phyloP scores from a whole-genome alignment of 2,888 invertebrate species.

The Temnothorax rugatulus region DNA sequence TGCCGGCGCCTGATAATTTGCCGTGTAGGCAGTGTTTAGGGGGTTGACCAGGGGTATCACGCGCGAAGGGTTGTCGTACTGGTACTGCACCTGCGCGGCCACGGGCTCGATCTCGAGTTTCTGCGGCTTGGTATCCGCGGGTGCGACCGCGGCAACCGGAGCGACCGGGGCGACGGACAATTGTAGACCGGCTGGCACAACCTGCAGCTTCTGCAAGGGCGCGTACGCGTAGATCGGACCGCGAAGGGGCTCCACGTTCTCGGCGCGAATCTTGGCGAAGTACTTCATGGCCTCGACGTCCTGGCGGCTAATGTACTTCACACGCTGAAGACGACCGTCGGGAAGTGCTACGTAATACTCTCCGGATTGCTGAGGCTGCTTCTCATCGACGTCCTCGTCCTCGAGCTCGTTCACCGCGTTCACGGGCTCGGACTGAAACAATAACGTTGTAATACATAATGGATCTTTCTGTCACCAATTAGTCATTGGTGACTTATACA shows the following conservation, averaged over 20 bases:
- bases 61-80: conserved; percentile 76
- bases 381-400: conserved; percentile 79
- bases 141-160: conserved; percentile 59
- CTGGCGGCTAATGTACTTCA: conserved; percentile 88
- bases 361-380: conserved; percentile 84
- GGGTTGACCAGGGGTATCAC: conserved; percentile 74
- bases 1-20: conserved; percentile 79
- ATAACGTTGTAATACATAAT: neutral
- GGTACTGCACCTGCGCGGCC: conserved; percentile 80
- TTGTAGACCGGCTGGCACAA: conserved; percentile 76
- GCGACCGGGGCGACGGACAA: conserved; percentile 70
- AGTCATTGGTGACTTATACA: neutral
- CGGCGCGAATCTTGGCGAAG: conserved; percentile 89
- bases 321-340: conserved; percentile 89
- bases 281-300: conserved; percentile 89
- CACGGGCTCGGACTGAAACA: conserved; percentile 78
- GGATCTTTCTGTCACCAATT: neutral
- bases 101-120: conserved; percentile 82
- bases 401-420: conserved; percentile 83
- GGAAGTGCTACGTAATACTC: conserved; percentile 90
- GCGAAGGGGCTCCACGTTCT: conserved; percentile 89
- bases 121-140: conserved; percentile 66
- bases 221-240: conserved; percentile 88
- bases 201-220: conserved; percentile 82
- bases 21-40: conserved; percentile 77